Conservation (phyloP, 1,140 invertebrate species). For the Babylonia areolata region DNA sequence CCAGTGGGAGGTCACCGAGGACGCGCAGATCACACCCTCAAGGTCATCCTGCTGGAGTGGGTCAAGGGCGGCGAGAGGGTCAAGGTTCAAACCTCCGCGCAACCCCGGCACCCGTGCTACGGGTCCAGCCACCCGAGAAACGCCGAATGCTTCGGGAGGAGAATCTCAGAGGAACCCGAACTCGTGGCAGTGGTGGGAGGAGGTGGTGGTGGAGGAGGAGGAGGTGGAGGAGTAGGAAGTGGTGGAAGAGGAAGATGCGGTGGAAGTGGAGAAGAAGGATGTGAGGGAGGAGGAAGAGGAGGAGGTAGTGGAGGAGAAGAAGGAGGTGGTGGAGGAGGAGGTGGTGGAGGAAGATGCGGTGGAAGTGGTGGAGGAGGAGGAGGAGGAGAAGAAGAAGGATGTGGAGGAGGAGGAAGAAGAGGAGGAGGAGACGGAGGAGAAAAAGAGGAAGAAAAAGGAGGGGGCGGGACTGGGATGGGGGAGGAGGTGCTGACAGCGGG, state of each 20-base stretch:
- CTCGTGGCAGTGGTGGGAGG: background rate
- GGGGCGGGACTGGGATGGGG: too few relatives aligned
- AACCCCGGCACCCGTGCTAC: background rate
- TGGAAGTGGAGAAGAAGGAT: background rate
- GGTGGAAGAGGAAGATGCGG: background rate
- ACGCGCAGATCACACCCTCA: background rate
- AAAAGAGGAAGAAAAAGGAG: too few relatives aligned
- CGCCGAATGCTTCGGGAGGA: background rate
- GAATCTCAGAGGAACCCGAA: background rate
- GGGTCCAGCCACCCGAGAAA: background rate
- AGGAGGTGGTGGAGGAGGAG: background rate
- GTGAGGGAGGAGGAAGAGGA: background rate
- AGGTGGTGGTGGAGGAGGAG: background rate
- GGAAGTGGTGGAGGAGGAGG: background rate
- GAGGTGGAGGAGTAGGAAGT: background rate
- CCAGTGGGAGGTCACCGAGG: too few relatives aligned
- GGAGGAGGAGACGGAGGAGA: too few relatives aligned
- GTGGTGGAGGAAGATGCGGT: background rate
- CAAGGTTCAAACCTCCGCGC: background rate
- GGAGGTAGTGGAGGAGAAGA: background rate
- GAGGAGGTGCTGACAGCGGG: too few relatives aligned
- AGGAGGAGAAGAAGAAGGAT: too few relatives aligned
- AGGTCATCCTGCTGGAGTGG: constrained; percentile 34
- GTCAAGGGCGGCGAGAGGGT: constrained; percentile 34
- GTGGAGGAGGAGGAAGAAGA: too few relatives aligned